phyloP scores from a whole-genome alignment of 2,797 vertebrate species.

The Podargus strigoides region DNA sequence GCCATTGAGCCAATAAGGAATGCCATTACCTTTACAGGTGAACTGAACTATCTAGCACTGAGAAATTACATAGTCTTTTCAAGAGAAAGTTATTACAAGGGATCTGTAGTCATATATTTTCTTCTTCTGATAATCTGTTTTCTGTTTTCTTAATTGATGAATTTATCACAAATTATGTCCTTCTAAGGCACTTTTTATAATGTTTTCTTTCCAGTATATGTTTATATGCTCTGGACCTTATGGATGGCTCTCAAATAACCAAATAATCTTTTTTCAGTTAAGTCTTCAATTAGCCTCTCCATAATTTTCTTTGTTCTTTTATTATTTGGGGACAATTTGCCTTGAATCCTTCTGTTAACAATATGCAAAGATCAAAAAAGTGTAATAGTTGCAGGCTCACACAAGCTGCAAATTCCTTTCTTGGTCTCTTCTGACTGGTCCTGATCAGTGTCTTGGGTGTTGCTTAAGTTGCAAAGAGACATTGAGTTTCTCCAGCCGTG shows the following conservation, averaged over 20 bases:
- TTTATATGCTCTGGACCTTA: neutral
- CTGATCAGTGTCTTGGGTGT: neutral
- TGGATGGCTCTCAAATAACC: neutral
- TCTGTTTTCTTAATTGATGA: neutral
- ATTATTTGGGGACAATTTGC: neutral
- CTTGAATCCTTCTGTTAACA: neutral
- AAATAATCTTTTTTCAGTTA: neutral
- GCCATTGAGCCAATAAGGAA: neutral
- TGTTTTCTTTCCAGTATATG: neutral
- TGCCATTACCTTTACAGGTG: neutral
- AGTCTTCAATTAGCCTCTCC: neutral
- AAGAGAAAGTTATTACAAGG: neutral
- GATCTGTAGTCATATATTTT: neutral
- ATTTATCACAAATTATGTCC: neutral
- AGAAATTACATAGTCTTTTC: neutral
- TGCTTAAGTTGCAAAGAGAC: neutral
- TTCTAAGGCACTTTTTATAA: neutral
- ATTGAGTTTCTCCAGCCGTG: neutral
- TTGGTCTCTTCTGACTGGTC: neutral
- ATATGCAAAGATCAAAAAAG: neutral
- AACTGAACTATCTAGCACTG: neutral
- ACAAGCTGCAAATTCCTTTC: neutral
- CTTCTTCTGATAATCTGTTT: neutral
- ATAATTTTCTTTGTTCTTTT: neutral
- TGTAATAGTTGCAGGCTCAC: neutral